Evolutionary conservation across 64 coral and sea anemone genomes (phyloP).

Genomic region (Catalaphyllia jardinei): DNA sequence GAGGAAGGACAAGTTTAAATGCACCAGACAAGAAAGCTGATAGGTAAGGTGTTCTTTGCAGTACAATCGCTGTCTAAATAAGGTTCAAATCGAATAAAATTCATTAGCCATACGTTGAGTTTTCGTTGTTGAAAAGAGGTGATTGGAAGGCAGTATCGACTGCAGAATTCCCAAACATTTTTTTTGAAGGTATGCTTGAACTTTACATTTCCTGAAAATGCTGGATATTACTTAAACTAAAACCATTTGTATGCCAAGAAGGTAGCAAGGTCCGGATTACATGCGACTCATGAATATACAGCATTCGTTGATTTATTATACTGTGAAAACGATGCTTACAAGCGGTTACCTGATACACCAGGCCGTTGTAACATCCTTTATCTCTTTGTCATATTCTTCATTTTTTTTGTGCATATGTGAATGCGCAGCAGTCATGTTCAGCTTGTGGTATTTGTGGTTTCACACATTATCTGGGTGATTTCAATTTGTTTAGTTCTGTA

Average conservation of each 20-base stretch:
- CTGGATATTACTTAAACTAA: too few species aligned
- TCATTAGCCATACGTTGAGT: background rate
- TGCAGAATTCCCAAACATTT: too few species aligned
- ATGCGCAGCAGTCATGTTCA: background rate
- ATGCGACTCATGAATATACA: too few species aligned
- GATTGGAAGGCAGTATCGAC: too few species aligned
- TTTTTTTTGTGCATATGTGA: background rate
- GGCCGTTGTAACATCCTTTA: background rate
- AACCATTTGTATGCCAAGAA: too few species aligned
- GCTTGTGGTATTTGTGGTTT: background rate
- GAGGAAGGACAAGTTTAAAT: background rate
- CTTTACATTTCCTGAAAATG: too few species aligned
- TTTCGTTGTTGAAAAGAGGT: too few species aligned
- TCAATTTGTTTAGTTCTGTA: slow-evolving; percentile 8
- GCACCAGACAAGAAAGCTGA: background rate
- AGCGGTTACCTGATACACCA: too few species aligned
- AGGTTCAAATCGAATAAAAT: background rate
- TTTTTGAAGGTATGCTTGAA: too few species aligned
- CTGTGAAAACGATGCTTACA: too few species aligned
- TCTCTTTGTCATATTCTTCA: background rate
- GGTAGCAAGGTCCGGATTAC: too few species aligned
- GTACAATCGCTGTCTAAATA: background rate
- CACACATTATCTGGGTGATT: background rate
- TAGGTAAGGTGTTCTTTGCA: background rate
- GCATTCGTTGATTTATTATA: too few species aligned